Conservation (phyloP, 2,888 invertebrate genomes). For the Timema cristinae region DNA sequence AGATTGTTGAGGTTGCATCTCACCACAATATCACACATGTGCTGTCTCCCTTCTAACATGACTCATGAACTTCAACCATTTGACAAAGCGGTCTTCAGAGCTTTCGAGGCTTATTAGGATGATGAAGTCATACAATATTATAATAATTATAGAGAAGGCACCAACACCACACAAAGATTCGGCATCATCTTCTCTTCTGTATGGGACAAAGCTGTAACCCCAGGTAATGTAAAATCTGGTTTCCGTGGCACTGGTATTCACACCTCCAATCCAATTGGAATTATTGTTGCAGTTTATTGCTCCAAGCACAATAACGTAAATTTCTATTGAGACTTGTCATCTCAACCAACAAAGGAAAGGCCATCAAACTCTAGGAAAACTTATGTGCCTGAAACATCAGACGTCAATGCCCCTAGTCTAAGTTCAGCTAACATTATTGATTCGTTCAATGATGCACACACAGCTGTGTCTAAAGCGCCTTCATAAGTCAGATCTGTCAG, state of each 20-base stretch:
- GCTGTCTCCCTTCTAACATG: conserved; percentile 41
- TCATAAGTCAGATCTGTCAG: neutral
- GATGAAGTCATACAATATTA: conserved; percentile 38
- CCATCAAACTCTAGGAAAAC: neutral
- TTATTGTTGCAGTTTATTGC: conserved; percentile 37
- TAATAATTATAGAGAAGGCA: conserved; percentile 35
- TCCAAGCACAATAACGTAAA: conserved; percentile 27
- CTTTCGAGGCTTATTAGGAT: conserved; percentile 41
- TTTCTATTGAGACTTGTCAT: conserved; percentile 4
- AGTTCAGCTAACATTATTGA: neutral
- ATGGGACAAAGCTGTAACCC: conserved; percentile 22
- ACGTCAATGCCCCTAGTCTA: neutral
- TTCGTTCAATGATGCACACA: neutral
- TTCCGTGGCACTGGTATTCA: conserved; percentile 34
- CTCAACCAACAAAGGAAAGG: neutral
- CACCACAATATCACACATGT: conserved; percentile 36
- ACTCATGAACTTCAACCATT: conserved; percentile 42
- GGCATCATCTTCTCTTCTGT: conserved; percentile 31
- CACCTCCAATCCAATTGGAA: conserved; percentile 36
- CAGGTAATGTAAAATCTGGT: conserved; percentile 21
- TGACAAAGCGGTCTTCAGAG: conserved; percentile 39
- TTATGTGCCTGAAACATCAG: conserved; percentile 9
- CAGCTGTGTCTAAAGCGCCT: neutral
- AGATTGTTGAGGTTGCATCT: conserved; percentile 38
- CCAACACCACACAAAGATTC: conserved; percentile 38